Conservation (phyloP, 2,113 vertebrate species). For the Burhinus bistriatus region DNA sequence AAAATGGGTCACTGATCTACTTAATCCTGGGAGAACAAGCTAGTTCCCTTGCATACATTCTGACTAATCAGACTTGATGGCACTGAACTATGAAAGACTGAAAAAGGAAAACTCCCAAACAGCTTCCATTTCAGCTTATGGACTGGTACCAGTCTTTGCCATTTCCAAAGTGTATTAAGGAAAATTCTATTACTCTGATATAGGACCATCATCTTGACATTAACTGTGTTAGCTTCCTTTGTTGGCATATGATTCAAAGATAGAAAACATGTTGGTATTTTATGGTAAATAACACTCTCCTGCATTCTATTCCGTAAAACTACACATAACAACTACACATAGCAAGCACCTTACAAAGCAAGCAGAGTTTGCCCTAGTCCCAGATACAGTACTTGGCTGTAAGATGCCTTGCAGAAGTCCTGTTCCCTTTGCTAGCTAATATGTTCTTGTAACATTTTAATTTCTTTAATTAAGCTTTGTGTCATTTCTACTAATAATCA, state of each 20-base stretch:
- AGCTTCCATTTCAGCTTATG: neutral
- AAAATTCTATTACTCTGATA: neutral
- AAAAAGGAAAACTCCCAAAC: neutral
- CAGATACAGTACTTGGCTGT: neutral
- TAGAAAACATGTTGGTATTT: neutral
- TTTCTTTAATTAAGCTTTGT: neutral
- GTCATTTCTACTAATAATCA: neutral
- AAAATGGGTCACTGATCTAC: neutral
- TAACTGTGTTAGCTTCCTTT: neutral
- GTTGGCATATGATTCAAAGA: neutral
- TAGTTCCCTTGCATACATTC: neutral
- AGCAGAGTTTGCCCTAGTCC: neutral
- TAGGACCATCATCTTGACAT: neutral
- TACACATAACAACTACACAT: neutral
- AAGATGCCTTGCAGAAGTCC: neutral
- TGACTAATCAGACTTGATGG: neutral
- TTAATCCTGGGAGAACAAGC: neutral
- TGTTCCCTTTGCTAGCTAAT: neutral
- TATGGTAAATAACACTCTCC: neutral
- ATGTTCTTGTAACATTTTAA: neutral
- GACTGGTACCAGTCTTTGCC: neutral
- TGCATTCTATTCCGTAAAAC: neutral
- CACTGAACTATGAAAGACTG: neutral
- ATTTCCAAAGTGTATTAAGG: neutral
- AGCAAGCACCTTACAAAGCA: neutral